Evolutionary conservation across 2,888 invertebrate genomes (phyloP).

Genomic region (Melangyna quadrimaculata): DNA sequence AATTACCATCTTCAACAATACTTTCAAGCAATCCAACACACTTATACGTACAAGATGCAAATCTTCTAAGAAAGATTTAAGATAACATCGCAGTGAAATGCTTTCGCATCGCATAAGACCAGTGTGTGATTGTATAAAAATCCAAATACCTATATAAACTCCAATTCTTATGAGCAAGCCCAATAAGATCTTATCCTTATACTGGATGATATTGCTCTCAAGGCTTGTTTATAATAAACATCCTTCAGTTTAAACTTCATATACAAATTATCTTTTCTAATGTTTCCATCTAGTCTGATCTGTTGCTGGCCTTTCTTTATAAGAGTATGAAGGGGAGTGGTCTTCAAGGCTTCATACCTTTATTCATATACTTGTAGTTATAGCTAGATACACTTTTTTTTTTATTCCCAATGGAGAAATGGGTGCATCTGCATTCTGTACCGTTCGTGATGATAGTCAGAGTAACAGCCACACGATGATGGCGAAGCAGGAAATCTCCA

Average conservation of each 20-base stretch:
- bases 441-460: slow-evolving; percentile 27
- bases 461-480: slow-evolving; percentile 1
- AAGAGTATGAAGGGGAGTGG: slow-evolving; percentile 18
- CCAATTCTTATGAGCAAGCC: neutral
- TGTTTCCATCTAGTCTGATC: slow-evolving; percentile 35
- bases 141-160: neutral
- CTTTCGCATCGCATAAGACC: slow-evolving; percentile 19
- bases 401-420: slow-evolving; percentile 19
- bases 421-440: slow-evolving; percentile 22
- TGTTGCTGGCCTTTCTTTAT: neutral
- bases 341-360: neutral
- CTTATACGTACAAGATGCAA: neutral
- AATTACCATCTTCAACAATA: neutral
- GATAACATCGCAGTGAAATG: slow-evolving; percentile 2
- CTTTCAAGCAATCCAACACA: neutral
- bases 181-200: slow-evolving; percentile 16
- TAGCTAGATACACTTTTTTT: too few species aligned
- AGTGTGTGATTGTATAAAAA: neutral
- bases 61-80: slow-evolving; percentile 10
- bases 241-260: slow-evolving; percentile 20
- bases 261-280: slow-evolving; percentile 47
- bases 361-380: too few species aligned
- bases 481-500: slow-evolving; percentile 46
- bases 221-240: slow-evolving; percentile 20
- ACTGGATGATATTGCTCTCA: neutral